Conservation (phyloP, 1,140 invertebrate species). For the Formica selysi region DNA sequence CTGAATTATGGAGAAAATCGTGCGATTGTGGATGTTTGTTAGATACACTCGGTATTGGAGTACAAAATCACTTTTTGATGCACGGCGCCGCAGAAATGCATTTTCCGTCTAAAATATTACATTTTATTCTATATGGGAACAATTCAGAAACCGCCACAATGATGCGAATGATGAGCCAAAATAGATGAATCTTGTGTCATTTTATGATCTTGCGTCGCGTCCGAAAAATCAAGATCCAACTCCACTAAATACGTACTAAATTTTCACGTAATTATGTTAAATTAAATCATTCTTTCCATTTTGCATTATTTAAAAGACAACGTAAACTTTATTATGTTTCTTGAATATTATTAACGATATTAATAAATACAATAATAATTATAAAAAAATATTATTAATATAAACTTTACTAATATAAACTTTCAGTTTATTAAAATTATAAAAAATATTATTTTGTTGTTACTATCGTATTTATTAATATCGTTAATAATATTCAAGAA, state of each 20-base stretch:
- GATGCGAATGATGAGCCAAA: not conserved
- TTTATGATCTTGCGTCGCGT: constrained; percentile 9
- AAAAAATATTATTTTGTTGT: not conserved
- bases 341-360: not conserved
- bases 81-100: not conserved
- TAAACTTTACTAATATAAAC: too few species aligned
- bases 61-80: constrained; percentile 7
- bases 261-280: not conserved
- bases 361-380: not conserved
- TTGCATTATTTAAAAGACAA: too few species aligned
- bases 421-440: too few species aligned
- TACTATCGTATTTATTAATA: not conserved
- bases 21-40: constrained; percentile 12
- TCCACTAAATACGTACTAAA: not conserved
- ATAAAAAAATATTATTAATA: not conserved
- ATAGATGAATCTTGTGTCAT: not conserved
- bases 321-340: not conserved
- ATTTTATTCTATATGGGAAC: not conserved
- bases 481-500: not conserved
- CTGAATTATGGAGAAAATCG: constrained; percentile 25
- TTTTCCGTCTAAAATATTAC: constrained; percentile 27
- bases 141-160: too few species aligned
- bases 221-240: not conserved
- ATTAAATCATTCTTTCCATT: not conserved
- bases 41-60: not conserved